Evolutionary conservation across 2,888 invertebrate species (phyloP).

Genomic region (Galeopsomyia nigrocyanea): DNA sequence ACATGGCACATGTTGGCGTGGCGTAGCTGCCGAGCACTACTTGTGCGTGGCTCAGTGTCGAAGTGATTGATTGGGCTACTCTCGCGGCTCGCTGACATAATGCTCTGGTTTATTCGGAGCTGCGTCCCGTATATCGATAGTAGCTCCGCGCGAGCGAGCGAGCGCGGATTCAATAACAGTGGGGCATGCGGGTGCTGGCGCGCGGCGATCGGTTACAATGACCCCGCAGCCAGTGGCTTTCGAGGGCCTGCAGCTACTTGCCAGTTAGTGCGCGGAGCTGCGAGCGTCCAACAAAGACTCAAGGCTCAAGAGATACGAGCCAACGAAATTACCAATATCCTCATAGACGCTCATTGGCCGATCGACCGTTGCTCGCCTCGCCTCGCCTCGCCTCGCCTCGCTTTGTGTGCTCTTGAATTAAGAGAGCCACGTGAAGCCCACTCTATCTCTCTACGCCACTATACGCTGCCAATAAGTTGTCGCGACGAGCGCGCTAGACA

Average conservation of each 20-base stretch:
- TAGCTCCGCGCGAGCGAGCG: conserved; percentile 59
- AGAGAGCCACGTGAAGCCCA: conserved; percentile 50
- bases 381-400: background rate
- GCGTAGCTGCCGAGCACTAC: background rate
- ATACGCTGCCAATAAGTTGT: too few relatives aligned
- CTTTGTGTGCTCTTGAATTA: conserved; percentile 51
- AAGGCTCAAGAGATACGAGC: conserved; percentile 43
- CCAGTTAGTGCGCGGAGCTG: background rate
- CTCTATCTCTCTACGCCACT: too few relatives aligned
- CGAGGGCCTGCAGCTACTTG: conserved; percentile 13
- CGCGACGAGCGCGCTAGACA: too few relatives aligned
- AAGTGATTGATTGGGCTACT: conserved; percentile 60
- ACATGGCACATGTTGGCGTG: conserved; percentile 31
- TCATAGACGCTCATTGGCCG: conserved; percentile 56
- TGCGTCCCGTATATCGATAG: conserved; percentile 39
- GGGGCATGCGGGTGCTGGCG: conserved; percentile 56
- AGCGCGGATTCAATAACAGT: conserved; percentile 57
- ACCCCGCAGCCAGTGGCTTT: conserved; percentile 50
- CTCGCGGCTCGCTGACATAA: conserved; percentile 55
- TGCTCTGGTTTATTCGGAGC: conserved; percentile 56
- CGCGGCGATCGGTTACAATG: conserved; percentile 59
- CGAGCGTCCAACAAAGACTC: conserved; percentile 17
- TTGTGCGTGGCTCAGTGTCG: conserved; percentile 39
- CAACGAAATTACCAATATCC: conserved; percentile 62
- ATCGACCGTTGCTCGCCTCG: conserved; percentile 50